Percentiles rank a stretch among this genome's conserved stretches.
These are phyloP conservation scores for Brachionus asplanchnoidis DNA, from an alignment of 1,140 invertebrate genomes.

Conservation along the genomic window DNA sequence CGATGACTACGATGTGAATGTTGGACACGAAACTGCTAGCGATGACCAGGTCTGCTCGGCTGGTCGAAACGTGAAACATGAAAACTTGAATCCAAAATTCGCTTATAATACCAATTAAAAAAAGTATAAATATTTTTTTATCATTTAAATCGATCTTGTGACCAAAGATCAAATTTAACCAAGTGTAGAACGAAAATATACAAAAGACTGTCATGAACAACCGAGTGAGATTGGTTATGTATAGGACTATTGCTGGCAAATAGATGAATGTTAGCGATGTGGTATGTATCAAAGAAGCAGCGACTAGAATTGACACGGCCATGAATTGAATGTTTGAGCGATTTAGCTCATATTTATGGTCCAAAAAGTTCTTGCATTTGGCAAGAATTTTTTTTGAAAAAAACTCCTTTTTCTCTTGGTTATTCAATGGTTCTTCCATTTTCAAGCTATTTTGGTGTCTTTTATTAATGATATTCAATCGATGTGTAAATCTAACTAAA, in stretches of 20 bases:
- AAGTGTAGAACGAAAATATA: constrained; percentile 32
- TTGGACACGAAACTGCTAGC: neutral
- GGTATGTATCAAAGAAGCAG: neutral
- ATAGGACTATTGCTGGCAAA: neutral
- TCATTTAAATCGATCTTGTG: neutral
- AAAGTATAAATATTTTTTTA: constrained; percentile 21
- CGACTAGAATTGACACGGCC: neutral
- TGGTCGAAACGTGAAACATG: neutral
- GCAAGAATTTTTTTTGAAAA: neutral
- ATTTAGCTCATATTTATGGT: neutral
- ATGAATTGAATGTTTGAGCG: neutral
- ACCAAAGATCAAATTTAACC: constrained; percentile 31
- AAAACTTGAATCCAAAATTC: constrained; percentile 23
- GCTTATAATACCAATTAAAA: constrained; percentile 8
- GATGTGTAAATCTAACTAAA: neutral
- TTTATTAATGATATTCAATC: neutral
- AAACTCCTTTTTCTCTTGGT: neutral
- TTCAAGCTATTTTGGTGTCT: neutral
- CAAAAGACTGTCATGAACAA: constrained; percentile 21
- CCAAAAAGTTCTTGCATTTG: neutral
- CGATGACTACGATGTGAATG: neutral
- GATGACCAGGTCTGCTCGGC: neutral
- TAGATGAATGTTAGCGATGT: neutral
- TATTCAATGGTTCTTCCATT: neutral
- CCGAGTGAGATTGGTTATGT: neutral